Conservation (phyloP, 2,797 vertebrate genomes). For the Morelia viridis region DNA sequence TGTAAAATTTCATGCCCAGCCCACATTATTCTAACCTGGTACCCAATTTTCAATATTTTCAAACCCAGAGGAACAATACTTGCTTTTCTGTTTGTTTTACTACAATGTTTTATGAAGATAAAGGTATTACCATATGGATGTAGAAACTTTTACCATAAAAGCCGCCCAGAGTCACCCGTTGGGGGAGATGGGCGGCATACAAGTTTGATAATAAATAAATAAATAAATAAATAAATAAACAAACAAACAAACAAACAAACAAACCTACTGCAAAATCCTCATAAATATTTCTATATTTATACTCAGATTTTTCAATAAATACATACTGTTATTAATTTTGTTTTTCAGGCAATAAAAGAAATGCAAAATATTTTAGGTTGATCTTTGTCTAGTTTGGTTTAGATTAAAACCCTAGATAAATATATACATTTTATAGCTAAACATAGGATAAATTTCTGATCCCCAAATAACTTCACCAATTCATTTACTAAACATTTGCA, state of each 20-base stretch:
- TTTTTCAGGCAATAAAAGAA: conserved; percentile 34
- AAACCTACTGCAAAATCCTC: conserved; percentile 8
- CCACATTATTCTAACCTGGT: not conserved
- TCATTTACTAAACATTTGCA: conserved; percentile 55
- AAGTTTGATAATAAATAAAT: too few relatives aligned
- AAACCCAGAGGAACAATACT: not conserved
- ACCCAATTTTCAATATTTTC: not conserved
- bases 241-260: too few relatives aligned
- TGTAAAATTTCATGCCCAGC: not conserved
- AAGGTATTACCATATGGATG: not conserved
- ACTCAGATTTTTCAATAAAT: conserved; percentile 7
- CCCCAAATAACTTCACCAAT: conserved; percentile 44
- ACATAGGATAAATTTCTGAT: conserved; percentile 23
- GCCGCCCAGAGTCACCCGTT: too few relatives aligned
- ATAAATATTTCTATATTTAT: not conserved
- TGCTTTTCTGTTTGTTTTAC: not conserved
- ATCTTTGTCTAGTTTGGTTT: not conserved
- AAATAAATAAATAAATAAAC: too few relatives aligned
- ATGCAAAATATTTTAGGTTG: not conserved
- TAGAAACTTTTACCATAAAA: not conserved
- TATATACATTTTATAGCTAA: conserved; percentile 11
- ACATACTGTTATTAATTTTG: not conserved
- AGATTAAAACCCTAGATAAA: not conserved
- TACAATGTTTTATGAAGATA: not conserved
- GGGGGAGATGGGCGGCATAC: too few relatives aligned